These are phyloP conservation scores for Strigamia crassipes DNA, from an alignment of 2,888 invertebrate species.

Conservation along the genomic window DNA sequence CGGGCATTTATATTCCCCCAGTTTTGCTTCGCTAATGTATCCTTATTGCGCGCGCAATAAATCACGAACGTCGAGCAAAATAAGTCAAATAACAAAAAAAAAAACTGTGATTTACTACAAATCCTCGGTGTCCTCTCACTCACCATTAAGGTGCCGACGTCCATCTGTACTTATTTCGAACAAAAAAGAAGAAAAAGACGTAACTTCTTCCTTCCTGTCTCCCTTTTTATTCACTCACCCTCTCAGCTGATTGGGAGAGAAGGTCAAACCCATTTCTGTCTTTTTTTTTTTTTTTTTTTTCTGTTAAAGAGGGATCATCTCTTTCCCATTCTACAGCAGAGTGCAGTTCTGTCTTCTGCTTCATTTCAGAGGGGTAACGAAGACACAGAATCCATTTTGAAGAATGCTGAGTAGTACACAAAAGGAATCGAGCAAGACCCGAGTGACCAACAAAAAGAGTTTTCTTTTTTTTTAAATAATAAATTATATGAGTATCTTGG, in stretches of 20 bases:
- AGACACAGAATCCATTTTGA: neutral
- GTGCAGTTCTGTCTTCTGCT: slow-evolving; percentile 17
- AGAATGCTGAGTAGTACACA: neutral
- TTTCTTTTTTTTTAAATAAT: neutral
- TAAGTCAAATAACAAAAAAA: neutral
- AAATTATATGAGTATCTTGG: neutral
- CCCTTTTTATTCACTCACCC: slow-evolving; percentile 6
- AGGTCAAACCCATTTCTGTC: slow-evolving; percentile 19
- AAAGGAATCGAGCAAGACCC: too few relatives aligned
- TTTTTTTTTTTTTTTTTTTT: neutral
- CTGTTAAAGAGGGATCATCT: slow-evolving; percentile 2
- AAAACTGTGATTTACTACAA: neutral
- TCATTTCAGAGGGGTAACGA: neutral
- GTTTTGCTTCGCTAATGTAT: neutral
- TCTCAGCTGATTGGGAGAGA: slow-evolving; percentile 16
- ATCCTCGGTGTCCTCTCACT: slow-evolving; percentile 6
- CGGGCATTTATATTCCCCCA: neutral
- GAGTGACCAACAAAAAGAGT: neutral
- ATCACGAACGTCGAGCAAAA: neutral
- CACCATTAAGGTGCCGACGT: slow-evolving; percentile 26
- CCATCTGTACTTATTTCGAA: neutral
- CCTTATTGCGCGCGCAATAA: neutral
- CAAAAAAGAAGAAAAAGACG: neutral
- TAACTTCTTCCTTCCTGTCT: neutral
- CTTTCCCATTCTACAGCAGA: neutral